A percentile compares a stretch with the other conserved stretches of the same genome.
phyloP scores from a whole-genome alignment of 2,888 invertebrate genomes.

The Cantharis flavilabris region DNA sequence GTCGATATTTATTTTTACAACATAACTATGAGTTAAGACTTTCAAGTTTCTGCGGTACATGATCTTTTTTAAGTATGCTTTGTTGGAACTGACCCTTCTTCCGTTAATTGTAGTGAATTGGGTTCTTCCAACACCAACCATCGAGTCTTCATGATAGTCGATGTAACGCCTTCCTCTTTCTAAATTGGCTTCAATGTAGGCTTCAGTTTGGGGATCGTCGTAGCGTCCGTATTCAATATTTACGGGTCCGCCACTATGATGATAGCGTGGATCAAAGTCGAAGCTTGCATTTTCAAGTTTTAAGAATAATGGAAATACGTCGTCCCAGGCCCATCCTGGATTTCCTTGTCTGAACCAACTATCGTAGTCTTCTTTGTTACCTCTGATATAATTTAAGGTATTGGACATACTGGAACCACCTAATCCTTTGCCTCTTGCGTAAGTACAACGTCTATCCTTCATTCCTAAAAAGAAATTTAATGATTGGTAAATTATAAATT shows the following conservation, averaged over 20 bases:
- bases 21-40: slow-evolving; percentile 70
- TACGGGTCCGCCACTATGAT: slow-evolving; percentile 67
- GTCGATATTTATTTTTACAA: slow-evolving; percentile 66
- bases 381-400: slow-evolving; percentile 31
- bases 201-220: slow-evolving; percentile 59
- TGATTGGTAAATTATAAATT: too few species aligned
- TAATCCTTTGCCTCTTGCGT: slow-evolving; percentile 6
- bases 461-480: neutral
- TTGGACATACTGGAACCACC: slow-evolving; percentile 33
- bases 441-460: neutral
- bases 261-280: slow-evolving; percentile 65
- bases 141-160: slow-evolving; percentile 66
- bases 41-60: slow-evolving; percentile 67
- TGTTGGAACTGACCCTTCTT: slow-evolving; percentile 58
- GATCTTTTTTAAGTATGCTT: slow-evolving; percentile 74
- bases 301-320: slow-evolving; percentile 45
- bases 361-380: slow-evolving; percentile 32
- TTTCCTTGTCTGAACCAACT: slow-evolving; percentile 38
- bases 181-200: slow-evolving; percentile 67
- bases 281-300: slow-evolving; percentile 45
- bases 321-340: slow-evolving; percentile 55
- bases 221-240: slow-evolving; percentile 66
- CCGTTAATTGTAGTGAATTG: slow-evolving; percentile 67
- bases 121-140: slow-evolving; percentile 65
- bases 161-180: slow-evolving; percentile 69